Evolutionary conservation across 2,888 invertebrate genomes (phyloP).

Genomic region (Philaethria dido): DNA sequence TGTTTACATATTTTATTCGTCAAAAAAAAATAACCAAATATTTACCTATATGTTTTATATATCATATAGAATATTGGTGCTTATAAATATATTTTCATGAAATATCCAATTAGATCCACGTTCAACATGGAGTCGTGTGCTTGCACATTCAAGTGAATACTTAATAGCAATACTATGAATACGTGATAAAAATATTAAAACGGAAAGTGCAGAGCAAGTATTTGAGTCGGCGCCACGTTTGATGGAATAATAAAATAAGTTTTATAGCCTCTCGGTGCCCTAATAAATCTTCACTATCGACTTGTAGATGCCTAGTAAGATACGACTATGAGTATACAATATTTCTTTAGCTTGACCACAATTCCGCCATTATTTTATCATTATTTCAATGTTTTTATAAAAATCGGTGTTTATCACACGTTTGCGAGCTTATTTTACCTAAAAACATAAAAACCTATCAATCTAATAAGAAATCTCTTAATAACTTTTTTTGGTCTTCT

Average conservation of each 20-base stretch:
- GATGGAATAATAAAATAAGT: slow-evolving; percentile 72
- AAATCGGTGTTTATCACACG: not conserved
- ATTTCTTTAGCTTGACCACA: not conserved
- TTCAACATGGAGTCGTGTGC: slow-evolving; percentile 25
- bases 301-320: slow-evolving; percentile 17
- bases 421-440: too few species aligned
- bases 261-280: slow-evolving; percentile 64
- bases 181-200: slow-evolving; percentile 42
- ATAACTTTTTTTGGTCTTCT: too few species aligned
- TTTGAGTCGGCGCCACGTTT: slow-evolving; percentile 47
- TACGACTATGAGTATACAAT: not conserved
- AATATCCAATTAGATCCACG: slow-evolving; percentile 13
- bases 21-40: not conserved
- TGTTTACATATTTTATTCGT: not conserved
- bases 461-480: too few species aligned
- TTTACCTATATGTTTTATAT: not conserved
- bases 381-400: not conserved
- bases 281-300: slow-evolving; percentile 57
- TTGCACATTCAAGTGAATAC: slow-evolving; percentile 32
- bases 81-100: not conserved
- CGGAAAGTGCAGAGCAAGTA: slow-evolving; percentile 39
- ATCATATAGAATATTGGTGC: not conserved
- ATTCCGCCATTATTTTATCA: not conserved
- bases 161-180: slow-evolving; percentile 38
- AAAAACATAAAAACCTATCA: too few species aligned